Evolutionary conservation across 2,797 vertebrate genomes (phyloP).

Genomic region (Forpus xanthops): DNA sequence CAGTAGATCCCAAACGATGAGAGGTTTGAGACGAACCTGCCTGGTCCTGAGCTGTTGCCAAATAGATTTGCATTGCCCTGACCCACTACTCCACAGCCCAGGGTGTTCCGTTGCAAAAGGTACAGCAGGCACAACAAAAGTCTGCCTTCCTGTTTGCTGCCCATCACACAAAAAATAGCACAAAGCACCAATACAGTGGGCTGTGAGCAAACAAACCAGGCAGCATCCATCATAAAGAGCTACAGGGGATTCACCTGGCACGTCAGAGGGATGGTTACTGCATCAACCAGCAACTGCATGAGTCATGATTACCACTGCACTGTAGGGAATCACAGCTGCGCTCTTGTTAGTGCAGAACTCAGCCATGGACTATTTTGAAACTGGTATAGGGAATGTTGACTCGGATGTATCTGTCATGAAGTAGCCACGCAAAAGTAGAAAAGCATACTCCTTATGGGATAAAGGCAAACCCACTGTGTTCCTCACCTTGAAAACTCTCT

Average conservation of each 20-base stretch:
- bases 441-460: neutral
- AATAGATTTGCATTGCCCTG: neutral
- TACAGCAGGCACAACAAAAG: neutral
- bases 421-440: neutral
- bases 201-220: neutral
- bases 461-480: neutral
- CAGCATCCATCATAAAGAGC: neutral
- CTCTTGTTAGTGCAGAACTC: neutral
- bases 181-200: neutral
- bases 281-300: slow-evolving; percentile 20
- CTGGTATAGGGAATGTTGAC: neutral
- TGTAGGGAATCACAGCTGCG: neutral
- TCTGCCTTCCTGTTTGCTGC: neutral
- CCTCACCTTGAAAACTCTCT: neutral
- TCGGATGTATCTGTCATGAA: neutral
- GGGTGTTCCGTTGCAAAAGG: neutral
- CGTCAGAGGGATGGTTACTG: neutral
- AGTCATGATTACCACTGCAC: neutral
- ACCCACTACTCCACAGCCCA: neutral
- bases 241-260: neutral
- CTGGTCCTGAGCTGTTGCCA: neutral
- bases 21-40: neutral
- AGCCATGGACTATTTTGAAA: slow-evolving; percentile 3
- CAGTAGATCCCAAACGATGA: neutral
- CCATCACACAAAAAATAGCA: neutral